These are phyloP conservation scores for Oithona nana DNA, from an alignment of 2,888 invertebrate genomes.

Conservation along the genomic window DNA sequence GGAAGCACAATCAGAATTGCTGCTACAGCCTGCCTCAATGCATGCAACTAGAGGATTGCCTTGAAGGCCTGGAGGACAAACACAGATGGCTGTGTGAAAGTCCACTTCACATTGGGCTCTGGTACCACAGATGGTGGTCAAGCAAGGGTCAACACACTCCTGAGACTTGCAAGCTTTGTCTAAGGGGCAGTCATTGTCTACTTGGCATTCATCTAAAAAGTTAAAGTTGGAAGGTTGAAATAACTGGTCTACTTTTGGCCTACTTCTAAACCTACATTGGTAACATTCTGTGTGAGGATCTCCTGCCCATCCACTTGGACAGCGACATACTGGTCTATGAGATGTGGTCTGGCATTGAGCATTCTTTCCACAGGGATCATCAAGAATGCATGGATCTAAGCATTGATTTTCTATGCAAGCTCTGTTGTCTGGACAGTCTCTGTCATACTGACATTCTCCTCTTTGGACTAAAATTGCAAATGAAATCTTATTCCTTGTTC, in stretches of 20 bases:
- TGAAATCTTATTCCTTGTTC: too few relatives aligned
- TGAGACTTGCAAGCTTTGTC: conserved; percentile 24
- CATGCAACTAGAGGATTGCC: conserved; percentile 50
- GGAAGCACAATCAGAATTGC: conserved; percentile 51
- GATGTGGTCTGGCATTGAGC: conserved; percentile 40
- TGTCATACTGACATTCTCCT: conserved; percentile 6
- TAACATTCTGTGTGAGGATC: conserved; percentile 19
- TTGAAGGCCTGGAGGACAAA: conserved; percentile 50
- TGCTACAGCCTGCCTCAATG: conserved; percentile 43
- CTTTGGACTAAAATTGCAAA: neutral
- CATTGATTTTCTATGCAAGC: conserved; percentile 40
- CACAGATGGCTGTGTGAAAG: conserved; percentile 46
- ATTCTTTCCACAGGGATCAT: conserved; percentile 58
- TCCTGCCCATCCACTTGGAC: conserved; percentile 23
- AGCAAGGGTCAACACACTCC: conserved; percentile 21
- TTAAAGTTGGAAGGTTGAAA: neutral
- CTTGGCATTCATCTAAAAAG: conserved; percentile 22
- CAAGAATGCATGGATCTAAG: conserved; percentile 40
- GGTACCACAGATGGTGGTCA: conserved; percentile 38
- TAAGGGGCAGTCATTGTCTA: conserved; percentile 24
- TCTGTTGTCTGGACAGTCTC: conserved; percentile 33
- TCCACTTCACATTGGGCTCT: conserved; percentile 60
- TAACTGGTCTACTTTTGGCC: too few relatives aligned
- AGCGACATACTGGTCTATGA: conserved; percentile 24
- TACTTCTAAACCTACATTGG: neutral